Percentiles rank a stretch among this genome's conserved stretches.
These are phyloP conservation scores for Drymonia ruficornis DNA, from an alignment of 2,888 invertebrate genomes.

Conservation along the genomic window DNA sequence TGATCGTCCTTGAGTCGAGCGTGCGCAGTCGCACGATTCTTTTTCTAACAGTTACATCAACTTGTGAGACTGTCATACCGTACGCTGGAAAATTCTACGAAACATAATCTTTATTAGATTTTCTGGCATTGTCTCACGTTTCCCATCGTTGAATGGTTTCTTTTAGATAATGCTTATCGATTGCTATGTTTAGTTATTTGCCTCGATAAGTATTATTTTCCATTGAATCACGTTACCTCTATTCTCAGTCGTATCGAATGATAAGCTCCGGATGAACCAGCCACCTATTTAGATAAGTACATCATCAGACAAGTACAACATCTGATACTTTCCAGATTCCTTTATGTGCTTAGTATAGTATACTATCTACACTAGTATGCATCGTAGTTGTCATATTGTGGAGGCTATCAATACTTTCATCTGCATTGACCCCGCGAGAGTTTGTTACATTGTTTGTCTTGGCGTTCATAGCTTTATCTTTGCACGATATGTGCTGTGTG, in stretches of 20 bases:
- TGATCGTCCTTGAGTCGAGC: constrained; percentile 69
- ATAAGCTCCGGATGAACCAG: not conserved
- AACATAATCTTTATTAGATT: constrained; percentile 34
- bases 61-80: constrained; percentile 40
- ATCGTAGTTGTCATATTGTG: constrained; percentile 37
- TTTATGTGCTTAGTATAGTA: not conserved
- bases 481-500: constrained; percentile 30
- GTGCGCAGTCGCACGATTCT: constrained; percentile 68
- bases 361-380: not conserved
- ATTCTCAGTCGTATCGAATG: not conserved
- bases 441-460: constrained; percentile 37
- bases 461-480: constrained; percentile 35
- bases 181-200: not conserved
- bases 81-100: constrained; percentile 46
- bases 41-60: constrained; percentile 52
- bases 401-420: constrained; percentile 53
- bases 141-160: constrained; percentile 33
- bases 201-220: not conserved
- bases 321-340: constrained; percentile 2
- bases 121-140: constrained; percentile 48
- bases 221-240: not conserved
- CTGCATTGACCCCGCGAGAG: constrained; percentile 44
- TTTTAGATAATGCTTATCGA: constrained; percentile 6
- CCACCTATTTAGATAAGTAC: constrained; percentile 7
- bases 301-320: too few relatives aligned